Percentiles rank a stretch among this genome's conserved stretches.
phyloP scores from a whole-genome alignment of 2,113 vertebrate genomes.

The Saguinus imperator region DNA sequence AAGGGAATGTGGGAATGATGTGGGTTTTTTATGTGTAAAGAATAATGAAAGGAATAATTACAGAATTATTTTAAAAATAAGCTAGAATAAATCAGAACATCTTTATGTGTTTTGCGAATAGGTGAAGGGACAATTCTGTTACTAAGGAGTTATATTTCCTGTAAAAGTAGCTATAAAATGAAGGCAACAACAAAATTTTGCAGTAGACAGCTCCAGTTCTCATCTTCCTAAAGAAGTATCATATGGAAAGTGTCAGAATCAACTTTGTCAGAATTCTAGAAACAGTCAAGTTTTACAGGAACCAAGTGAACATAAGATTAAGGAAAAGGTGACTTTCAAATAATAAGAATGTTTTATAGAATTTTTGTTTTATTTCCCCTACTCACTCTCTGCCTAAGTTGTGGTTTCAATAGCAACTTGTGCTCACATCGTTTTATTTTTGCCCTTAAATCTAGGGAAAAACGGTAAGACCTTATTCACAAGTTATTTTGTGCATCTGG shows the following conservation, averaged over 20 bases:
- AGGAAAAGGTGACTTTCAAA: neutral
- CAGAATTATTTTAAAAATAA: neutral
- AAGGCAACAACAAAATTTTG: too few relatives aligned
- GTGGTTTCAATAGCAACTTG: neutral
- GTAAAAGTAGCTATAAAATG: too few relatives aligned
- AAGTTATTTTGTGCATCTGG: neutral
- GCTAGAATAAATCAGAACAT: neutral
- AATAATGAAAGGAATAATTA: neutral
- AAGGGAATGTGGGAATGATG: fast-evolving
- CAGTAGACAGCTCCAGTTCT: too few relatives aligned
- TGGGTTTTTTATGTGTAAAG: neutral
- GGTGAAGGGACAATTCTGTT: fast-evolving
- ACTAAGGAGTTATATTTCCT: neutral
- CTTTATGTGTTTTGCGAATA: neutral
- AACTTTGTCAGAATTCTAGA: too few relatives aligned
- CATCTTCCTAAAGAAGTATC: too few relatives aligned
- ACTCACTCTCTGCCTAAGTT: neutral
- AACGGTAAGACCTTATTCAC: neutral
- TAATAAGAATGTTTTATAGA: neutral
- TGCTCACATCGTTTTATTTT: neutral
- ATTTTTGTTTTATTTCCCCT: neutral
- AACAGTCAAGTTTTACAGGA: too few relatives aligned
- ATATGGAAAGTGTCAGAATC: too few relatives aligned
- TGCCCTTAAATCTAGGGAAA: neutral
- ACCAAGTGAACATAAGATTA: too few relatives aligned